A percentile compares a stretch with the other conserved stretches of the same genome.
phyloP scores from a whole-genome alignment of 2,113 vertebrate species.

The Dicrurus megarhynchus region DNA sequence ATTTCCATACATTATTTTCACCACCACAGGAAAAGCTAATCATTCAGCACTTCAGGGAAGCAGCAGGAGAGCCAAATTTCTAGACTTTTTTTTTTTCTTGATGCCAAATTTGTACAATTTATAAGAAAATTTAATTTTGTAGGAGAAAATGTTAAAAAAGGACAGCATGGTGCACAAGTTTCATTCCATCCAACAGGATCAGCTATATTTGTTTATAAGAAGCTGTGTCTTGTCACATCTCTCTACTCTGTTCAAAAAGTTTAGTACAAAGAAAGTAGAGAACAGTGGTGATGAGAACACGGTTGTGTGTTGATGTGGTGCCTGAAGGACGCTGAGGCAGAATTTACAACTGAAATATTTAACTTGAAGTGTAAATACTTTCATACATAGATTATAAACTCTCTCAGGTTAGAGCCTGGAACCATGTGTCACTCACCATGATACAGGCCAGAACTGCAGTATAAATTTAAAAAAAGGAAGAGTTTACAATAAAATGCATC shows the following conservation, averaged over 20 bases:
- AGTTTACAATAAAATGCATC: background rate
- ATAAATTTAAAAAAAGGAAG: background rate
- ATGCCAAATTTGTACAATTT: background rate
- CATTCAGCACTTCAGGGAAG: background rate
- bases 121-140: background rate
- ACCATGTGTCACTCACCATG: background rate
- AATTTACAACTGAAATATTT: background rate
- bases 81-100: background rate
- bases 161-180: background rate
- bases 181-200: background rate
- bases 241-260: background rate
- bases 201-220: background rate
- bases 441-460: background rate
- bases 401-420: background rate
- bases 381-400: background rate
- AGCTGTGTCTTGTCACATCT: background rate
- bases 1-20: background rate
- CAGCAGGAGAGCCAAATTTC: background rate
- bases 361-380: background rate
- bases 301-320: accelerated
- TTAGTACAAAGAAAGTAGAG: background rate
- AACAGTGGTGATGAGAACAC: background rate
- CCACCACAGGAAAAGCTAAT: background rate
- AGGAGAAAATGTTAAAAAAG: background rate
- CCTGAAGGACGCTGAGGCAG: background rate